Conservation (phyloP, 2,888 invertebrate species). For the Agriopis marginaria region DNA sequence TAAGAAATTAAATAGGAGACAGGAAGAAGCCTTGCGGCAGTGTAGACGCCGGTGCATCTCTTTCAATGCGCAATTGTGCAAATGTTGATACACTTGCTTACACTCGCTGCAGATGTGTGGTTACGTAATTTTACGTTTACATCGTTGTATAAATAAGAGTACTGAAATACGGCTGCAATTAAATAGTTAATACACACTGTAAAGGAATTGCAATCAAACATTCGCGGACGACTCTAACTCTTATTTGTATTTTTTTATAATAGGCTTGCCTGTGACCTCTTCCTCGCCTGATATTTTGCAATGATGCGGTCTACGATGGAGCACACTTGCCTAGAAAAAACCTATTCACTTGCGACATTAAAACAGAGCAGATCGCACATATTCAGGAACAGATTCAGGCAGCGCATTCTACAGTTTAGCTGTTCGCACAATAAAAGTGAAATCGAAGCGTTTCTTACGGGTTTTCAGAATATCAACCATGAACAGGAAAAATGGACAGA, state of each 20-base stretch:
- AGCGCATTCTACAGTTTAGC: no score
- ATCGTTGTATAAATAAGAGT: constrained; percentile 5
- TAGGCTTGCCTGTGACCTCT: no score
- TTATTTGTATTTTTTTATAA: neutral
- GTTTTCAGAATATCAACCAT: no score
- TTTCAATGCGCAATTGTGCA: constrained; percentile 19
- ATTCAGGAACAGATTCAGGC: no score
- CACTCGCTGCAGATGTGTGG: constrained; percentile 1
- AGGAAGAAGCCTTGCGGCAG: constrained; percentile 25
- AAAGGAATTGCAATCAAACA: constrained; percentile 3
- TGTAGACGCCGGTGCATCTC: constrained; percentile 19
- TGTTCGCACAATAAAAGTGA: no score
- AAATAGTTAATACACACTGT: neutral
- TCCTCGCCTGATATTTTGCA: no score
- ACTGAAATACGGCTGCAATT: constrained; percentile 13
- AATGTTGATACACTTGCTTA: constrained; percentile 36
- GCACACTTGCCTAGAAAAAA: no score
- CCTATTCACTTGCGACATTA: no score
- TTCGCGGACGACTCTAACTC: neutral
- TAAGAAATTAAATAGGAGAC: constrained; percentile 24
- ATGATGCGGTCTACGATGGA: no score
- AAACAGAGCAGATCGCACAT: no score
- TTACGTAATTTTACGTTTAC: constrained; percentile 18
- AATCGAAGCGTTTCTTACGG: no score
- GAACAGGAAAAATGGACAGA: no score